Conservation (phyloP, 2,888 invertebrate genomes). For the Lepidochrysops patricia region DNA sequence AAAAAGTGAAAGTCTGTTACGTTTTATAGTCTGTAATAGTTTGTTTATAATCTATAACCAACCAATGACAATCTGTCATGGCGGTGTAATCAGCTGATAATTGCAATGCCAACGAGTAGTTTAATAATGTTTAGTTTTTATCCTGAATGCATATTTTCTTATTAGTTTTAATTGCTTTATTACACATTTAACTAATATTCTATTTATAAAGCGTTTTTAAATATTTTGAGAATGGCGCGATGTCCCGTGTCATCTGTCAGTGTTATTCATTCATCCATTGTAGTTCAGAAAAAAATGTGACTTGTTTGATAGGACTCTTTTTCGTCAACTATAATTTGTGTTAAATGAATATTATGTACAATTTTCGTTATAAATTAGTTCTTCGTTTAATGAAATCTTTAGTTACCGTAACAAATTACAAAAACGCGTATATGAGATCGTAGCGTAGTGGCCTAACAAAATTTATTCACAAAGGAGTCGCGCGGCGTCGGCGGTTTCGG, state of each 20-base stretch:
- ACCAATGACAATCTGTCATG: slow-evolving; percentile 51
- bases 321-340: slow-evolving; percentile 45
- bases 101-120: slow-evolving; percentile 57
- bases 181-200: slow-evolving; percentile 25
- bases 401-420: slow-evolving; percentile 33
- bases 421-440: slow-evolving; percentile 30
- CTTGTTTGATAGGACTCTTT: slow-evolving; percentile 59
- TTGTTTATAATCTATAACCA: background rate
- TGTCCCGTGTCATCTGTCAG: slow-evolving; percentile 67
- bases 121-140: slow-evolving; percentile 37
- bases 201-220: slow-evolving; percentile 26
- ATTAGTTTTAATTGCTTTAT: slow-evolving; percentile 26
- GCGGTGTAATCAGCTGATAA: slow-evolving; percentile 72
- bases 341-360: slow-evolving; percentile 45
- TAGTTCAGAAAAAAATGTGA: slow-evolving; percentile 68
- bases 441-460: slow-evolving; percentile 41
- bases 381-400: slow-evolving; percentile 34
- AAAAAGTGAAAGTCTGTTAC: background rate
- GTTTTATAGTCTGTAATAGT: background rate
- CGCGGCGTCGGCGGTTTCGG: slow-evolving; percentile 55
- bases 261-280: slow-evolving; percentile 67
- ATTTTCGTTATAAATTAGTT: slow-evolving; percentile 36
- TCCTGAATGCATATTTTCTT: slow-evolving; percentile 31
- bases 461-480: slow-evolving; percentile 59
- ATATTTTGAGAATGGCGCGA: slow-evolving; percentile 61